A percentile compares a stretch with the other conserved stretches of the same genome.
Evolutionary conservation across 2,888 invertebrate genomes (phyloP).

Genomic region (Drosophila atripex): DNA sequence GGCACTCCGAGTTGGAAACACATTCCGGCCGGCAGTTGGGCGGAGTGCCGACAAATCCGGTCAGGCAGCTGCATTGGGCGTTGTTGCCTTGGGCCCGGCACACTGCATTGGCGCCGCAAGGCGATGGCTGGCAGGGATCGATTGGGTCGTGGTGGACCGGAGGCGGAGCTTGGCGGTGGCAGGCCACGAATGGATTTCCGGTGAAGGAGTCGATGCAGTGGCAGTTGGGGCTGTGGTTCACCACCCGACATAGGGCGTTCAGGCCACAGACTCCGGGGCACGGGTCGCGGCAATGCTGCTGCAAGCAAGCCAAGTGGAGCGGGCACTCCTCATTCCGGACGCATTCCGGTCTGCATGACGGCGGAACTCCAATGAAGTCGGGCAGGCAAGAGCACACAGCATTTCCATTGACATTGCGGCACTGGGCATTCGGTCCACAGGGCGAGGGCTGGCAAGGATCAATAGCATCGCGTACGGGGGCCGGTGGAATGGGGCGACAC

Average conservation of each 20-base stretch:
- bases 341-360: constrained; percentile 89
- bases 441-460: constrained; percentile 87
- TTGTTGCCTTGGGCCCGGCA: constrained; percentile 88
- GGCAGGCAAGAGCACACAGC: constrained; percentile 89
- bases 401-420: constrained; percentile 87
- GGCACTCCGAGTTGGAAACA: constrained; percentile 91
- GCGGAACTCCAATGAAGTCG: constrained; percentile 89
- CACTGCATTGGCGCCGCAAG: constrained; percentile 91
- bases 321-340: constrained; percentile 89
- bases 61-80: constrained; percentile 89
- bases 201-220: constrained; percentile 85
- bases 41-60: constrained; percentile 89
- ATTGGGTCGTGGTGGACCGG: constrained; percentile 36
- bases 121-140: constrained; percentile 89
- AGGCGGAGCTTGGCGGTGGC: constrained; percentile 63
- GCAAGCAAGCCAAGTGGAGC: constrained; percentile 87
- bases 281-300: constrained; percentile 89
- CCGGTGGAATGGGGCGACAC: constrained; percentile 85
- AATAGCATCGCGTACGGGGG: constrained; percentile 73
- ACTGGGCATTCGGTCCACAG: constrained; percentile 90
- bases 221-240: constrained; percentile 91
- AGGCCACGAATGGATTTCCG: constrained; percentile 84
- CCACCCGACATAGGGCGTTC: constrained; percentile 90
- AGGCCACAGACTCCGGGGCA: constrained; percentile 91
- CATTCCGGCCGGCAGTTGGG: constrained; percentile 92